Conservation (phyloP, 2,888 invertebrate genomes). For the Maniola hyperantus region DNA sequence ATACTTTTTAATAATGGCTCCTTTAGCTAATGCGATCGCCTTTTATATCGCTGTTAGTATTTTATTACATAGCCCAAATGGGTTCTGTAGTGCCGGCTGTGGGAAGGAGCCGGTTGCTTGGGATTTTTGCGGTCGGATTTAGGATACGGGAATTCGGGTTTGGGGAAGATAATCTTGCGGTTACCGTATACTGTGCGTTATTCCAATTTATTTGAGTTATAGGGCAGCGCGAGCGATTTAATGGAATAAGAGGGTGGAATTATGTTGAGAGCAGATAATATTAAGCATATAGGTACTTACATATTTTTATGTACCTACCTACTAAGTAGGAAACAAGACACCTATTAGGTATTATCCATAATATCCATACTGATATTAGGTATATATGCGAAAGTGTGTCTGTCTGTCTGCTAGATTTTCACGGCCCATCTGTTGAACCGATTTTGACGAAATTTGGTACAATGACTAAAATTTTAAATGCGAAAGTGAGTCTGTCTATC, state of each 20-base stretch:
- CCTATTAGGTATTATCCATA: too few species aligned
- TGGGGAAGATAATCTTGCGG: slow-evolving; percentile 19
- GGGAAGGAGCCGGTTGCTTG: slow-evolving; percentile 62
- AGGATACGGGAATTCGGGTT: slow-evolving; percentile 43
- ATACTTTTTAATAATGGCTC: slow-evolving; percentile 83
- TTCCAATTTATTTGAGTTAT: slow-evolving; percentile 19
- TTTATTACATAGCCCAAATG: slow-evolving; percentile 77
- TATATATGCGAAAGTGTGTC: too few species aligned
- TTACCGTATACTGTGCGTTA: slow-evolving; percentile 12
- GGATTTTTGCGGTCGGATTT: slow-evolving; percentile 63
- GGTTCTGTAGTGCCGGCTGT: slow-evolving; percentile 66
- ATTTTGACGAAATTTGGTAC: too few species aligned
- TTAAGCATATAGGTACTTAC: not conserved
- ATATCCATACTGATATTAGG: too few species aligned
- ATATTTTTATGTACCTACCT: not conserved
- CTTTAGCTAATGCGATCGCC: slow-evolving; percentile 80
- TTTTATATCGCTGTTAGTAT: slow-evolving; percentile 76
- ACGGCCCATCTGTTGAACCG: too few species aligned
- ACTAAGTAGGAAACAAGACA: too few species aligned
- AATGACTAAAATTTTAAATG: too few species aligned
- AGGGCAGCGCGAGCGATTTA: slow-evolving; percentile 1
- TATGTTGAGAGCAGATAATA: not conserved
- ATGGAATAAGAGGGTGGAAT: slow-evolving; percentile 4
- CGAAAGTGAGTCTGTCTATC: too few species aligned
- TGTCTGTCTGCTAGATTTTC: too few species aligned